Percentiles rank a stretch among this genome's conserved stretches.
Evolutionary conservation across 2,797 vertebrate genomes (phyloP).

Genomic region (Melanotaenia parkinsoni): DNA sequence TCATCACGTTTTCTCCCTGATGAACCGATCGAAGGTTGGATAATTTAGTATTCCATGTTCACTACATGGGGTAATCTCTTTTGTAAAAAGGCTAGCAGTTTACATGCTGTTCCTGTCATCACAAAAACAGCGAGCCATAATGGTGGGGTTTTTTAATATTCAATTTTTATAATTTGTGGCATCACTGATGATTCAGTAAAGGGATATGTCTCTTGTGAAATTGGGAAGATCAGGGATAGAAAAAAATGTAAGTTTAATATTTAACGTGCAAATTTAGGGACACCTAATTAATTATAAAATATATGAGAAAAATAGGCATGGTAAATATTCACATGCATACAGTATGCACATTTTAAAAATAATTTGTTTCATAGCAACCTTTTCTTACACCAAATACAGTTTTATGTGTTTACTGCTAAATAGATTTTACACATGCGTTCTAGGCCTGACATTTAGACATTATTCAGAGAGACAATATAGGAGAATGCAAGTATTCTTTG

Average conservation of each 20-base stretch:
- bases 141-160: conserved; percentile 43
- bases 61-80: conserved; percentile 69
- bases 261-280: too few species aligned
- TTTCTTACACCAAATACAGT: too few species aligned
- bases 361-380: background rate
- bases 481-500: background rate
- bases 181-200: background rate
- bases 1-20: conserved; percentile 61
- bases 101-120: conserved; percentile 56
- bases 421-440: too few species aligned
- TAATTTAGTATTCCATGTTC: conserved; percentile 77
- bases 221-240: background rate
- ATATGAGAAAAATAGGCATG: too few species aligned
- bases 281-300: too few species aligned
- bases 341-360: too few species aligned
- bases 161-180: conserved; percentile 21
- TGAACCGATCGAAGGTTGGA: conserved; percentile 60
- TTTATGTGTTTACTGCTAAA: too few species aligned
- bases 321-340: too few species aligned
- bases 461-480: background rate
- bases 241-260: background rate
- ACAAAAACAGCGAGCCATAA: conserved; percentile 26
- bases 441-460: background rate
- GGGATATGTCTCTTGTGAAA: background rate
- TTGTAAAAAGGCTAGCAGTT: conserved; percentile 56